Conservation (phyloP, 2,888 invertebrate species). For the Eurytoma adleriae region DNA sequence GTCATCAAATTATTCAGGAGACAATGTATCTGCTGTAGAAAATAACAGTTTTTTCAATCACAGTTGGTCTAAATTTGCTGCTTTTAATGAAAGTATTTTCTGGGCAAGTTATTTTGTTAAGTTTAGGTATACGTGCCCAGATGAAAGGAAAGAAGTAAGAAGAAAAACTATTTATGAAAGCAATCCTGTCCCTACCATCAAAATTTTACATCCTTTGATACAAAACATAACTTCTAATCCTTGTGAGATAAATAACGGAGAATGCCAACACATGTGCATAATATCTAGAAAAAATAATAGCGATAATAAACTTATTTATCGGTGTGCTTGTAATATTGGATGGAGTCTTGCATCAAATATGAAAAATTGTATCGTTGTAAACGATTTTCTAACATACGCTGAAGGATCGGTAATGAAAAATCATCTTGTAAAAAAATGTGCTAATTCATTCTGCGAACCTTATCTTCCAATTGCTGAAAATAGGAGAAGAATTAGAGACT, state of each 20-base stretch:
- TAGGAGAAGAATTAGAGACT: slow-evolving; percentile 19
- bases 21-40: neutral
- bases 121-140: slow-evolving; percentile 5
- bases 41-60: neutral
- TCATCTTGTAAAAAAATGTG: slow-evolving; percentile 15
- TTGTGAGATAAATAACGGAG: slow-evolving; percentile 41
- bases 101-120: slow-evolving; percentile 26
- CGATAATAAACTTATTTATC: neutral
- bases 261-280: slow-evolving; percentile 51
- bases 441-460: slow-evolving; percentile 31
- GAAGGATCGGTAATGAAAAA: slow-evolving; percentile 29
- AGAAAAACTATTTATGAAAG: slow-evolving; percentile 32
- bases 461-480: slow-evolving; percentile 29
- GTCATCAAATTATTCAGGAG: slow-evolving; percentile 36
- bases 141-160: neutral
- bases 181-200: slow-evolving; percentile 39
- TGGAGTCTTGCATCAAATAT: slow-evolving; percentile 17
- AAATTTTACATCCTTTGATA: slow-evolving; percentile 14
- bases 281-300: neutral
- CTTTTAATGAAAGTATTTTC: slow-evolving; percentile 26
- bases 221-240: neutral
- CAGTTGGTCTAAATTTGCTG: slow-evolving; percentile 38
- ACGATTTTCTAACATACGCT: slow-evolving; percentile 40
- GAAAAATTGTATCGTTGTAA: slow-evolving; percentile 32
- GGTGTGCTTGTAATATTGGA: slow-evolving; percentile 46